These are phyloP conservation scores for Latheticus oryzae DNA, from an alignment of 2,888 invertebrate genomes.

Conservation along the genomic window DNA sequence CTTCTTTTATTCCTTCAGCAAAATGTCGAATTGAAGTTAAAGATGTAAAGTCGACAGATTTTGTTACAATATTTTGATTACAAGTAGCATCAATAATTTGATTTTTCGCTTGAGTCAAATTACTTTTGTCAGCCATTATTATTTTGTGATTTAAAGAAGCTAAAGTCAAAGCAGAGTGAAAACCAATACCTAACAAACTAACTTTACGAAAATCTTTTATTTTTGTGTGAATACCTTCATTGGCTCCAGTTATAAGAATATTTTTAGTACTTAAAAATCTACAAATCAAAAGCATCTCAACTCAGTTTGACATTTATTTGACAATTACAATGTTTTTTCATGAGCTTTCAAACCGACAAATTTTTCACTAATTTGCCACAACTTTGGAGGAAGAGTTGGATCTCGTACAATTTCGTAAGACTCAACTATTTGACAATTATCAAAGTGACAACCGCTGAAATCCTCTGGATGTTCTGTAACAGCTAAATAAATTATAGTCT, in stretches of 20 bases:
- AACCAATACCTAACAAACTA: constrained; percentile 62
- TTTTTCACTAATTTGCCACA: constrained; percentile 41
- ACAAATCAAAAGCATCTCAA: too few relatives aligned
- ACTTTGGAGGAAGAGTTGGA: constrained; percentile 36
- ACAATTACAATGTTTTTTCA: too few relatives aligned
- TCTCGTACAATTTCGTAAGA: constrained; percentile 43
- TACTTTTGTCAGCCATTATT: constrained; percentile 66
- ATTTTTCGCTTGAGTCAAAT: constrained; percentile 56
- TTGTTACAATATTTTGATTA: constrained; percentile 61
- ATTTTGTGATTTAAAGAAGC: constrained; percentile 68
- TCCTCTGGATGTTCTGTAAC: constrained; percentile 55
- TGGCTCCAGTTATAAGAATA: constrained; percentile 14
- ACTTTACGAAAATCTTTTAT: not conserved
- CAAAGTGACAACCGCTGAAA: constrained; percentile 56
- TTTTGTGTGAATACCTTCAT: constrained; percentile 10
- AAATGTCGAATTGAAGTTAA: constrained; percentile 71
- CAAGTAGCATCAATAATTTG: constrained; percentile 60
- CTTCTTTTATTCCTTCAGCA: constrained; percentile 70
- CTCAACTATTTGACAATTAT: constrained; percentile 53
- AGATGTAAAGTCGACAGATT: constrained; percentile 69
- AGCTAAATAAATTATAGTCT: constrained; percentile 57
- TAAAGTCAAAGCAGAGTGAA: constrained; percentile 63
- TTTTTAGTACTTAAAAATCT: constrained; percentile 14
- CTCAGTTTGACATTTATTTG: too few relatives aligned
- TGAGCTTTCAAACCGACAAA: constrained; percentile 5